Evolutionary conservation across 2,888 invertebrate genomes (phyloP).

Genomic region (Octodonta nipae): DNA sequence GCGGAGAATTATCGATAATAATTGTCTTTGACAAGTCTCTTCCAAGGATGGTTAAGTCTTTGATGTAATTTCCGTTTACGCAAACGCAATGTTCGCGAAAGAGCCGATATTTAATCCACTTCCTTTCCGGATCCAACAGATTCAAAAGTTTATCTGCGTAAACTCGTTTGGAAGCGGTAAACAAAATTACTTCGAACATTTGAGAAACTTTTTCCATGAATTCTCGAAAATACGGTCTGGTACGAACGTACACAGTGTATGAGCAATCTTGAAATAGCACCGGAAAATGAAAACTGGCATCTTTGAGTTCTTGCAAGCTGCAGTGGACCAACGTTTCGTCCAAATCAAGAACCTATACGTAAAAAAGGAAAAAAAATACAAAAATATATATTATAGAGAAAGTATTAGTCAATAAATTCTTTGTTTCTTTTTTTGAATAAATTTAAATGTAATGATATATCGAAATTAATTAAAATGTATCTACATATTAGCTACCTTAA

Average conservation of each 20-base stretch:
- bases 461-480: too few relatives aligned
- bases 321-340: constrained; percentile 95
- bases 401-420: too few relatives aligned
- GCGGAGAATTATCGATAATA: constrained; percentile 79
- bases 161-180: constrained; percentile 90
- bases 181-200: constrained; percentile 57
- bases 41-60: constrained; percentile 85
- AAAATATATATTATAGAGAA: too few relatives aligned
- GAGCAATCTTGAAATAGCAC: constrained; percentile 84
- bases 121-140: constrained; percentile 74
- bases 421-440: too few relatives aligned
- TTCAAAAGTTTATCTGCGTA: constrained; percentile 90
- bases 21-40: constrained; percentile 79
- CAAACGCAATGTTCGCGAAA: constrained; percentile 93
- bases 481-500: too few relatives aligned
- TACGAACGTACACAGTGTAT: constrained; percentile 73
- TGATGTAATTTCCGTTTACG: constrained; percentile 91
- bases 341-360: constrained; percentile 44
- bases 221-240: constrained; percentile 80
- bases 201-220: constrained; percentile 59
- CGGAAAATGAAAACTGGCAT: constrained; percentile 87
- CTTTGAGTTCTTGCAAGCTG: constrained; percentile 78
- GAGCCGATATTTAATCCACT: constrained; percentile 80
- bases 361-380: not conserved
- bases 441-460: too few relatives aligned